These are phyloP conservation scores for Leptodactylus fallax DNA, from an alignment of 2,797 vertebrate species.

Conservation along the genomic window DNA sequence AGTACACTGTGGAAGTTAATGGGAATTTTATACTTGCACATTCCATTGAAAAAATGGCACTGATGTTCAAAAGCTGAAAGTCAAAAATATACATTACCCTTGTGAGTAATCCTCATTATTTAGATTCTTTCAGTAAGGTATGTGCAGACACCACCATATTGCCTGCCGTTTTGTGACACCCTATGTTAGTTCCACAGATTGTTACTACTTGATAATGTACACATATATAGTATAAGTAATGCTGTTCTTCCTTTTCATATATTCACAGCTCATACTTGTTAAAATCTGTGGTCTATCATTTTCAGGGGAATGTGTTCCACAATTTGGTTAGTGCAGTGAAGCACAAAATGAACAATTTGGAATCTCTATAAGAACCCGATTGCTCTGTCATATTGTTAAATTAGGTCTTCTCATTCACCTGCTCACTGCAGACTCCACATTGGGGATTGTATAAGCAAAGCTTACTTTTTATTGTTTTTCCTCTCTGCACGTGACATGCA, in stretches of 20 bases:
- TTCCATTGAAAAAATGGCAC: neutral
- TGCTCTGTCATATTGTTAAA: constrained; percentile 20
- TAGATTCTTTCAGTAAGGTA: neutral
- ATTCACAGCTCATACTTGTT: constrained; percentile 8
- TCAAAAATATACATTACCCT: neutral
- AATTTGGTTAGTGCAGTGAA: constrained; percentile 27
- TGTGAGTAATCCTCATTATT: neutral
- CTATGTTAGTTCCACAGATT: neutral
- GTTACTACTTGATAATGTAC: neutral
- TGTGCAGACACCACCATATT: neutral
- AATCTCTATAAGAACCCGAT: constrained; percentile 11
- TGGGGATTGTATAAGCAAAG: neutral
- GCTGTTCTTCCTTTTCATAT: neutral
- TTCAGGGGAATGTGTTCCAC: constrained; percentile 25
- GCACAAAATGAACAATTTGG: constrained; percentile 44
- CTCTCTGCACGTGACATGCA: neutral
- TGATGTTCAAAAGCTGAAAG: neutral
- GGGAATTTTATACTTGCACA: too few relatives aligned
- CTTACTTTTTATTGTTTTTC: neutral
- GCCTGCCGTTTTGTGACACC: neutral
- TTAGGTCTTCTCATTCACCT: neutral
- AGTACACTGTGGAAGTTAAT: neutral
- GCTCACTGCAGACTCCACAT: neutral
- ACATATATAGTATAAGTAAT: neutral
- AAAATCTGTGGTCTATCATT: constrained; percentile 2